Base-by-base conservation (phyloP, 2,113 vertebrate genomes). In the Mus pahari region DNA sequence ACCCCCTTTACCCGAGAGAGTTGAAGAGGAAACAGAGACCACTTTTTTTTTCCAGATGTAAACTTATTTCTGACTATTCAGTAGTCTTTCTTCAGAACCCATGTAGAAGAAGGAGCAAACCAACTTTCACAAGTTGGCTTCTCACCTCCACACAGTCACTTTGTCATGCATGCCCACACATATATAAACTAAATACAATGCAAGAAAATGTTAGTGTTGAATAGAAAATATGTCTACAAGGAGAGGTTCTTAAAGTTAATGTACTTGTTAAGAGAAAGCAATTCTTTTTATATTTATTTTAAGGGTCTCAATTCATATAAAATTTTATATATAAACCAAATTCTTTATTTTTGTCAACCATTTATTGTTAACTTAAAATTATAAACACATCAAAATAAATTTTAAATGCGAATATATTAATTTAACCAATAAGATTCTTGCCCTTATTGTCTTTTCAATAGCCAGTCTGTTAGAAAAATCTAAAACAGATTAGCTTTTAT, bases 351-450 rank as follows among this genome's bases (percentile, higher is more conserved):
- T 39, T 71, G 50, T n/a, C 26, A 93, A 84, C 50, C n/a, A 53
- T 87, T 17, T 73, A 7, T 48, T 94, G 22, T 3, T 88, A 53
- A 84, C 68, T 97, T 79, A 75, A 94, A 94, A 83, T 45, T 81
- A 92, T 11, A 36, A 91, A 42, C 60, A 95, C 81, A 82, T 81
- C 42, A 62, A 86, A 60, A 78, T 96, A 68, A 86, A 92, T 68
- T 95, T 92, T 95, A 91, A 86, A 8, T 89, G 50, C 86, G 93
- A 71, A 62, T 58, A 78, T 66, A n/a, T 78, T 8, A 78, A 79
- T 89, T 93, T 68, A 89, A 71, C 79, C 5, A 92, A 45, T 64
- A 84, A 92, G 50, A 90, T 26, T 48, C 36, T 87, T 92, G 4
- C 22, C 55, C 16, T 28, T 58, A 48, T 58, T 92, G 82, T 3